phyloP scores from a whole-genome alignment of 1,140 invertebrate genomes.

The Stegodyphus mimosarum region DNA sequence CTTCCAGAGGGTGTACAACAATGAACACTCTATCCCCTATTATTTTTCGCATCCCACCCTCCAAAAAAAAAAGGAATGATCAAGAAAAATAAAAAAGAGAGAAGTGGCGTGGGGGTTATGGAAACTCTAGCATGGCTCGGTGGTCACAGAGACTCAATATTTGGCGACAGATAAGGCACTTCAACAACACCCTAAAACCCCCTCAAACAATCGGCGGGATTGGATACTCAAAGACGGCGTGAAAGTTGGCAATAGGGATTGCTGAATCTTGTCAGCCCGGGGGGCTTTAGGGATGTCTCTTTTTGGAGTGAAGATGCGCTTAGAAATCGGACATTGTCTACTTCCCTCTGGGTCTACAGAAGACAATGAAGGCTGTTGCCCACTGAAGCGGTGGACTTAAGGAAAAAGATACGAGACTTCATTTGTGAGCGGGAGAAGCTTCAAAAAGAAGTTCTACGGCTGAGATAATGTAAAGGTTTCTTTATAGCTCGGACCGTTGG shows the following conservation, averaged over 20 bases:
- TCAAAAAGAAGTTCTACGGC: too few relatives aligned
- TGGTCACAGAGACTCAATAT: slow-evolving; percentile 56
- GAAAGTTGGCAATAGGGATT: slow-evolving; percentile 53
- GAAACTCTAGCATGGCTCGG: slow-evolving; percentile 5
- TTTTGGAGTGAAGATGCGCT: too few relatives aligned
- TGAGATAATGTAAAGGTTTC: too few relatives aligned
- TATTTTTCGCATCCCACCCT: slow-evolving; percentile 46
- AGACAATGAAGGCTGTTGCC: too few relatives aligned
- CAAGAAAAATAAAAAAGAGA: background rate
- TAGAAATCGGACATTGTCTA: too few relatives aligned
- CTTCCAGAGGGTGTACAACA: slow-evolving; percentile 22
- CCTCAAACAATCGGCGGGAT: slow-evolving; percentile 35
- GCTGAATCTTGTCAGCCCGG: background rate
- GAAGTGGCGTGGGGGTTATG: background rate
- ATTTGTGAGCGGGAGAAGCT: too few relatives aligned
- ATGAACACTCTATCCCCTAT: slow-evolving; percentile 42
- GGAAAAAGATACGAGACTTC: too few relatives aligned
- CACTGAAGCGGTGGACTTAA: too few relatives aligned
- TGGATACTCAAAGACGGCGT: slow-evolving; percentile 46
- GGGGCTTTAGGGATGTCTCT: too few relatives aligned
- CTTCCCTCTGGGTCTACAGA: too few relatives aligned
- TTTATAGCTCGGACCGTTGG: too few relatives aligned
- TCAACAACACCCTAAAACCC: slow-evolving; percentile 33
- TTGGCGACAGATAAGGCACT: slow-evolving; percentile 54
- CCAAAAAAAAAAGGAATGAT: slow-evolving; percentile 36